phyloP scores from a whole-genome alignment of 2,888 invertebrate species.

The Drosophila macrospina region DNA sequence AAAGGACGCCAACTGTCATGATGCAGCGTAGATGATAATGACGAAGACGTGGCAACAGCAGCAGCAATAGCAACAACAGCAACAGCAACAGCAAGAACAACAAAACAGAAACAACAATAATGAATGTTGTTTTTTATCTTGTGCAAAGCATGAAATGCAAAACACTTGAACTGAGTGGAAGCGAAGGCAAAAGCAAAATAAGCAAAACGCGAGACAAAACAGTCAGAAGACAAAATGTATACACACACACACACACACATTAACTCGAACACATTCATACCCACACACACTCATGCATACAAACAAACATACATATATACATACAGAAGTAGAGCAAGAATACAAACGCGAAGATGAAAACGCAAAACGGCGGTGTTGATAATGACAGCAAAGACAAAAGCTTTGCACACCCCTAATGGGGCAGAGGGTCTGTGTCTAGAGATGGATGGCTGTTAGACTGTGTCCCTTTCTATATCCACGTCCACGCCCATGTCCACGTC shows the following conservation, averaged over 20 bases:
- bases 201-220: conserved; percentile 54
- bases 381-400: conserved; percentile 50
- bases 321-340: conserved; percentile 4
- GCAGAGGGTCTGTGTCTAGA: conserved; percentile 35
- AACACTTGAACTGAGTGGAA: conserved; percentile 78
- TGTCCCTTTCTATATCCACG: conserved; percentile 12
- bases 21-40: conserved; percentile 69
- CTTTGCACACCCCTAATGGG: conserved; percentile 43
- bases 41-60: conserved; percentile 57
- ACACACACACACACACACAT: background rate
- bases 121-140: conserved; percentile 55
- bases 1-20: conserved; percentile 72
- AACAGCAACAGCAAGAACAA: conserved; percentile 15
- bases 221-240: conserved; percentile 33
- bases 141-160: conserved; percentile 72
- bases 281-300: background rate
- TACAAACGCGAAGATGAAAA: conserved; percentile 34
- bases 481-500: background rate
- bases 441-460: conserved; percentile 49
- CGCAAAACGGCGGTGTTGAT: conserved; percentile 65
- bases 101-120: conserved; percentile 23
- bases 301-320: background rate
- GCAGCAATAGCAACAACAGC: conserved; percentile 29
- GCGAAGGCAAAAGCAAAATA: conserved; percentile 71
- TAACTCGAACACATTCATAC: background rate